Percentiles rank a stretch among this genome's conserved stretches.
Conservation (phyloP, 37 sponge, comb jelly and placozoan genomes). For the Sycon ciliatum region DNA sequence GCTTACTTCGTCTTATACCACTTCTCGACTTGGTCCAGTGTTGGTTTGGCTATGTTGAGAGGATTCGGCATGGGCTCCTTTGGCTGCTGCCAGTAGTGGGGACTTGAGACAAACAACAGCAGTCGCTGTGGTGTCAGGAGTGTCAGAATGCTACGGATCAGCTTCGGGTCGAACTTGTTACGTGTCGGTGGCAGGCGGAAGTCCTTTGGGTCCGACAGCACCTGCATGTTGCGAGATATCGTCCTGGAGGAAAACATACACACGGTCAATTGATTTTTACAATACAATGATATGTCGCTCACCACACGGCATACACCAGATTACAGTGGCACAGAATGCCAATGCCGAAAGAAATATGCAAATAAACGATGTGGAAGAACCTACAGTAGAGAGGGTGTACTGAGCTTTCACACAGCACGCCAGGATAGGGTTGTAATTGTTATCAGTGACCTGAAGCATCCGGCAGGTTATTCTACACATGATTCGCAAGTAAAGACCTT, state of each 20-base stretch:
- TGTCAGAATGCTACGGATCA: neutral
- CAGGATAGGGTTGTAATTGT: too few species aligned
- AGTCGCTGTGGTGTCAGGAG: conserved; percentile 30
- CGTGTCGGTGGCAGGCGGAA: conserved; percentile 53
- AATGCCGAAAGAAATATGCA: too few species aligned
- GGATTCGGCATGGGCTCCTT: neutral
- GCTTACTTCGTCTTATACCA: conserved; percentile 18
- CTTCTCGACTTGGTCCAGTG: conserved; percentile 32
- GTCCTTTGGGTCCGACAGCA: conserved; percentile 37
- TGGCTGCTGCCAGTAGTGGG: neutral
- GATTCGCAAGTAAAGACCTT: too few species aligned
- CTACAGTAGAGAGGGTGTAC: too few species aligned
- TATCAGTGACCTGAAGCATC: too few species aligned
- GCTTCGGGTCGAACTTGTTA: conserved; percentile 21
- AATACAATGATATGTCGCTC: neutral
- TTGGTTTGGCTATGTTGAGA: conserved; percentile 10
- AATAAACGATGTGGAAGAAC: too few species aligned
- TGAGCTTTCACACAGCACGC: too few species aligned
- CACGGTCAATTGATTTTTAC: too few species aligned
- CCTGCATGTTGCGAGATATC: conserved; percentile 39
- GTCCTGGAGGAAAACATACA: conserved; percentile 17
- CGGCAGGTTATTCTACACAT: too few species aligned
- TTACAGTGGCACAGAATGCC: too few species aligned
- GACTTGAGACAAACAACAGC: conserved; percentile 41
- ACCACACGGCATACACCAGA: neutral